Evolutionary conservation across 2,113 vertebrate genomes (phyloP).

Genomic region (Carassius gibelio): DNA sequence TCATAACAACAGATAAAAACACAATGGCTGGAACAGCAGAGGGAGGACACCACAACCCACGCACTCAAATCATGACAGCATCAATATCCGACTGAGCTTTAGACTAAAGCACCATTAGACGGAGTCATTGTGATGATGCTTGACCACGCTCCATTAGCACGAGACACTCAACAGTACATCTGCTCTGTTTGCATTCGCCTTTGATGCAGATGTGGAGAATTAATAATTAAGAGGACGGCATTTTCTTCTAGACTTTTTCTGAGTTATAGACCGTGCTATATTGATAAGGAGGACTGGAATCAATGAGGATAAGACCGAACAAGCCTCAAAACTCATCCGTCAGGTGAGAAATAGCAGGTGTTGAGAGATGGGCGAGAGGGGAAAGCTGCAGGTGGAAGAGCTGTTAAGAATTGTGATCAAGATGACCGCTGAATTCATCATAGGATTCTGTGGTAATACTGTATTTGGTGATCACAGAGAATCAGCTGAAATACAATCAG

Average conservation of each 20-base stretch:
- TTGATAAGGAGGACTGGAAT: not conserved
- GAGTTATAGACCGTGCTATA: not conserved
- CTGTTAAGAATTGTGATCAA: not conserved
- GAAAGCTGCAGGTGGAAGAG: slow-evolving; percentile 1
- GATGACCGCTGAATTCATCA: not conserved
- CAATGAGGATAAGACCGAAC: slow-evolving; percentile 9
- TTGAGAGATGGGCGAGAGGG: not conserved
- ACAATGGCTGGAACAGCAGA: not conserved
- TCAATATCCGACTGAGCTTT: slow-evolving; percentile 13
- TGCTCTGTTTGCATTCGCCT: not conserved
- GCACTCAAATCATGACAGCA: slow-evolving; percentile 8
- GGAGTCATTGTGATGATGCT: not conserved
- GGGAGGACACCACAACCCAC: not conserved
- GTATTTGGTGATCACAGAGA: slow-evolving; percentile 1
- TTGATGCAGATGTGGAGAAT: slow-evolving; percentile 16
- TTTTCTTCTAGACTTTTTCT: not conserved
- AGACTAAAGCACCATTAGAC: slow-evolving; percentile 12
- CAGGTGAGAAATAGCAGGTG: slow-evolving; percentile 4
- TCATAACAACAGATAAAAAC: slow-evolving; percentile 3
- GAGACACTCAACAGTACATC: not conserved
- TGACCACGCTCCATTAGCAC: slow-evolving; percentile 8
- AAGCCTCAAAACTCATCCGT: not conserved
- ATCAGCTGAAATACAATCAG: not conserved
- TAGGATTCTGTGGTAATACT: not conserved
- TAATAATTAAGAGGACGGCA: not conserved